phyloP scores from a whole-genome alignment of 1,140 invertebrate species.

The Tenebrio molitor region DNA sequence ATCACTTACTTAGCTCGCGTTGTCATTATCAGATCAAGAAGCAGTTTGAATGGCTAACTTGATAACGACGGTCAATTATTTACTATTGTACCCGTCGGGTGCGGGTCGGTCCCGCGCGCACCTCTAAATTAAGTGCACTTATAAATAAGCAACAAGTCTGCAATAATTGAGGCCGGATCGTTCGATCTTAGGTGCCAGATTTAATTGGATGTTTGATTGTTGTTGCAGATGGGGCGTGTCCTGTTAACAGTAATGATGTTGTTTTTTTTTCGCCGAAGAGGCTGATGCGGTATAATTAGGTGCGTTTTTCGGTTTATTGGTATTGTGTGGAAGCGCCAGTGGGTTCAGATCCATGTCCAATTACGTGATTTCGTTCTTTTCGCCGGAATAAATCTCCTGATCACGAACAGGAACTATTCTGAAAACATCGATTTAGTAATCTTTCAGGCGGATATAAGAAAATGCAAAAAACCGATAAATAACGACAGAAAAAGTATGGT shows the following conservation, averaged over 20 bases:
- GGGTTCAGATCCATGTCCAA: conserved; percentile 17
- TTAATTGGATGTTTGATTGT: conserved; percentile 38
- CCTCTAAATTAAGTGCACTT: conserved; percentile 10
- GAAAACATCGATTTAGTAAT: conserved; percentile 20
- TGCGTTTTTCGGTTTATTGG: conserved; percentile 17
- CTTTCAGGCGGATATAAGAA: conserved; percentile 1
- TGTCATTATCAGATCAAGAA: conserved; percentile 39
- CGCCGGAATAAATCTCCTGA: conserved; percentile 9
- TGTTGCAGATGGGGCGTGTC: conserved; percentile 9
- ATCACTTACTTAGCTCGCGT: conserved; percentile 38
- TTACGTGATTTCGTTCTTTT: conserved; percentile 25
- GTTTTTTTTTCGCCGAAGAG: conserved; percentile 1
- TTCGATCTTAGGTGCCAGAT: not conserved
- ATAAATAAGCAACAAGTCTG: conserved; percentile 32
- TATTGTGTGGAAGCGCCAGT: conserved; percentile 4
- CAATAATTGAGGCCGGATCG: conserved; percentile 7
- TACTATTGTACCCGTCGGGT: conserved; percentile 21
- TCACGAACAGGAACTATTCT: conserved; percentile 15
- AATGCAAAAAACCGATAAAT: conserved; percentile 15
- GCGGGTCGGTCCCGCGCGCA: not conserved
- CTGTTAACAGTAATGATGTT: conserved; percentile 31
- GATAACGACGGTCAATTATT: conserved; percentile 39
- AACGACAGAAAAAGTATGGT: not conserved
- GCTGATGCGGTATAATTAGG: conserved; percentile 15
- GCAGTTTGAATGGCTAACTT: conserved; percentile 38